Evolutionary conservation across 2,797 vertebrate genomes (phyloP), one percentile per base, ranked within the genome.

Genomic region (Pelodytes ibericus): DNA sequence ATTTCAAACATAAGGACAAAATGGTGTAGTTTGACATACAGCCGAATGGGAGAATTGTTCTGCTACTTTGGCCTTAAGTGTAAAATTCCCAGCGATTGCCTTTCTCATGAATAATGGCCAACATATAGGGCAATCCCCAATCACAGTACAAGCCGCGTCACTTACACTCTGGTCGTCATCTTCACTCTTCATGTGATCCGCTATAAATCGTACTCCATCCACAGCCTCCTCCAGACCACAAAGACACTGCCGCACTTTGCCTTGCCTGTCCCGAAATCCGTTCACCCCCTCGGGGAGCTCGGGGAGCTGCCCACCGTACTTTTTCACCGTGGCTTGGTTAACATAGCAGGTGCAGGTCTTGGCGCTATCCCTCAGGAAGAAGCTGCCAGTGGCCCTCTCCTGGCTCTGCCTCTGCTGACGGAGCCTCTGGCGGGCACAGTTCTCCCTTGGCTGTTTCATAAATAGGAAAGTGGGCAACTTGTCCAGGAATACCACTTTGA

Each of bases 101-200:
- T n/a, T n/a, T n/a, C n/a, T n/a, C n/a, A n/a, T n/a, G n/a, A n/a
- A n/a, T n/a, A n/a, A n/a, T n/a, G n/a, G n/a, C n/a, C n/a, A n/a
- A n/a, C n/a, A n/a, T n/a, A n/a, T n/a, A n/a, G n/a, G n/a, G n/a
- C n/a, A n/a, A n/a, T n/a, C n/a, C n/a, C n/a, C n/a, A n/a, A n/a
- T n/a, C n/a, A n/a, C n/a, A n/a, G n/a, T n/a, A n/a, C n/a, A n/a
- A n/a, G n/a, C n/a, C n/a, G n/a, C n/a, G n/a, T 0, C 0, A 94
- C 96, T 97, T 83, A 99, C 97, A 0, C 97, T 99, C 88, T 96
- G 96, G 77, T 99, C 96, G 0, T 98, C 95, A 0, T 99, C 97
- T 82, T 99, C 97, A 0, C 94, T 94, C 84, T 95, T 95, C 96
- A 99, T 96, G 90, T 98, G 96, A 85, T 96, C 95, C 0, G 95